These are phyloP conservation scores for Spisula subtruncata DNA, from an alignment of 2,888 invertebrate species.

Conservation along the genomic window DNA sequence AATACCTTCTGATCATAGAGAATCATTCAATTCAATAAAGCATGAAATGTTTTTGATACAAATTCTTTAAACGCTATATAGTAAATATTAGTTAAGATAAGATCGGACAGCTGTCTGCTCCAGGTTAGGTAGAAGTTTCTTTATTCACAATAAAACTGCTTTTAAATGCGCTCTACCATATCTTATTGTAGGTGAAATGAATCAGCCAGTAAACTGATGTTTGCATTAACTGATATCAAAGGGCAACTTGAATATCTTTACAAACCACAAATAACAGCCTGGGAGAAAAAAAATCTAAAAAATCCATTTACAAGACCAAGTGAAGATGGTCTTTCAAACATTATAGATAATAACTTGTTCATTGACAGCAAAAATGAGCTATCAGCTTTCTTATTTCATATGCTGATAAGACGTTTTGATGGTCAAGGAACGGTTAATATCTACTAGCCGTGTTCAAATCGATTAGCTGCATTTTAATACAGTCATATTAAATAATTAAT, in stretches of 20 bases:
- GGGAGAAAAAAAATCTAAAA: no score
- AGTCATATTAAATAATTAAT: conserved; percentile 12
- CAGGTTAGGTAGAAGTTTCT: neutral
- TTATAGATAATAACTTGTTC: conserved; percentile 10
- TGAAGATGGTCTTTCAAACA: conserved; percentile 13
- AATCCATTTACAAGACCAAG: conserved; percentile 20
- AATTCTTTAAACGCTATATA: neutral
- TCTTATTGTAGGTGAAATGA: conserved; percentile 25
- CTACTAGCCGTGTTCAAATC: neutral
- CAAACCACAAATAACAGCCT: neutral
- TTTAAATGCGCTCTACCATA: conserved; percentile 9
- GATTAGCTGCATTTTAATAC: conserved; percentile 16
- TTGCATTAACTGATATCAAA: conserved; percentile 27
- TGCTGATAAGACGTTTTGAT: no score
- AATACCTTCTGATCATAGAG: neutral
- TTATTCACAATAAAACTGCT: neutral
- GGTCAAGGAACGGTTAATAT: no score
- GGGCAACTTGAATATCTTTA: conserved; percentile 12
- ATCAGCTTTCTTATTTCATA: no score
- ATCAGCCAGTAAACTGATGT: neutral
- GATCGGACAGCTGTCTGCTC: conserved; percentile 12
- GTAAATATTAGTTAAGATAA: conserved; percentile 17
- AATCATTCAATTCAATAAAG: neutral
- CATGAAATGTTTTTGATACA: conserved; percentile 22
- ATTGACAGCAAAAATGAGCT: no score